Evolutionary conservation across 2,888 invertebrate genomes (phyloP), one percentile per base, ranked within the genome.

Genomic region (Trichogramma dendrolimi): DNA sequence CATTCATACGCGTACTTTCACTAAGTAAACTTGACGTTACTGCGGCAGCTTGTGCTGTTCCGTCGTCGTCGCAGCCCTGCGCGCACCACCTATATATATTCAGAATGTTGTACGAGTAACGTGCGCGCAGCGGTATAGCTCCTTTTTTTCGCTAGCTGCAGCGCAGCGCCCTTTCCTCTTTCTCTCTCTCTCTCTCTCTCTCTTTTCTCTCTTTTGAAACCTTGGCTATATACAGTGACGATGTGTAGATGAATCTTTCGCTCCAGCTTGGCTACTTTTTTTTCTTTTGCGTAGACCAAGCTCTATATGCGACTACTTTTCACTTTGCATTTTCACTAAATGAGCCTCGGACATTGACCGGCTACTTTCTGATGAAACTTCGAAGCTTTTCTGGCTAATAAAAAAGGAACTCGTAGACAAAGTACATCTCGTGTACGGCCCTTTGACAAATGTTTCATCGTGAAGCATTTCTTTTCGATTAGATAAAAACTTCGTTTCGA

Each of bases 1-100:
- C 69, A 70, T 71, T 69, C 69, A 71, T 70, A 70, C 67, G 67
- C 67, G 67, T 66, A 71, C 69, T 70, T 69, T 65, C 67, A 66
- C 67, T 71, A 69, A 69, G 71, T 70, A 71, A 69, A 72, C 70
- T 65, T 59, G 55, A 61, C 55, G 46, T 40, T 49, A 39, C 48
- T 27, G 49, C 14, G 5, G 14, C 42, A 42, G 63, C 40, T 58
- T 60, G 61, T 62, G 63, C 59, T n/a, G 52, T 50, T 47, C 47
- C 55, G 44, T 46, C 50, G 40, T 48, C 14, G 14, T 14, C 51
- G 46, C 46, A 46, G n/a, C 46, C 46, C 10, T 46, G n/a, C 27
- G 27, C 27, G 27, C 27, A 27, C 27, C 27, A 27, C 27, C 27
- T 27, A 27, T 27, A 27, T 27, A 27, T 27, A 27, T 27, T 27